phyloP scores from a whole-genome alignment of 1,140 invertebrate genomes.

The Glomeris maerens region DNA sequence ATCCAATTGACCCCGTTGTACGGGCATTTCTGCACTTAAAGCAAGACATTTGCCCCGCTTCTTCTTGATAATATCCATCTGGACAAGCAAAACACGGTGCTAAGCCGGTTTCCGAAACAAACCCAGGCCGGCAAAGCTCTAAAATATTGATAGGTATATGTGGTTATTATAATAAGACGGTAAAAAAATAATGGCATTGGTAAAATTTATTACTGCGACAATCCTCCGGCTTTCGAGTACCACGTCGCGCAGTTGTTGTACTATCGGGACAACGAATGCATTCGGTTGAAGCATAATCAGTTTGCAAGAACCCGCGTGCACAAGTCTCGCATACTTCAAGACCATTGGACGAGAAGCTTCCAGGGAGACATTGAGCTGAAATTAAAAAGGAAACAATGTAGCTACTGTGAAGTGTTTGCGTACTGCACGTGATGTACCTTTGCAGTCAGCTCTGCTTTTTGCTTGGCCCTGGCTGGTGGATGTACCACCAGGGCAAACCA shows the following conservation, averaged over 20 bases:
- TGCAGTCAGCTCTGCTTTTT: conserved; percentile 41
- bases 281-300: conserved; percentile 37
- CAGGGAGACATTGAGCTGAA: conserved; percentile 38
- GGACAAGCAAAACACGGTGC: conserved; percentile 37
- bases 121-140: conserved; percentile 33
- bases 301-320: conserved; percentile 43
- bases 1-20: conserved; percentile 21
- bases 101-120: conserved; percentile 34
- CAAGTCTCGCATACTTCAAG: conserved; percentile 46
- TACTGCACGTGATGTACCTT: too few relatives aligned
- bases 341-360: conserved; percentile 34
- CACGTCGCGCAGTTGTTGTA: conserved; percentile 39
- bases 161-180: too few relatives aligned
- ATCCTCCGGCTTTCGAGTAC: conserved; percentile 30
- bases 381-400: too few relatives aligned
- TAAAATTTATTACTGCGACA: conserved; percentile 32
- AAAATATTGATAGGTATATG: too few relatives aligned
- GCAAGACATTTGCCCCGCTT: conserved; percentile 31
- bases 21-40: conserved; percentile 27
- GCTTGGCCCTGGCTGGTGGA: conserved; percentile 42
- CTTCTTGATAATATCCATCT: conserved; percentile 31
- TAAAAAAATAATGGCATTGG: too few relatives aligned
- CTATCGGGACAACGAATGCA: conserved; percentile 41
- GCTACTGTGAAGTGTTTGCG: too few relatives aligned
- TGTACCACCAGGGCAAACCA: conserved; percentile 42